A percentile compares a stretch with the other conserved stretches of the same genome.
These are phyloP conservation scores for Digitonthophagus gazella DNA, from an alignment of 2,888 invertebrate species.

Conservation along the genomic window DNA sequence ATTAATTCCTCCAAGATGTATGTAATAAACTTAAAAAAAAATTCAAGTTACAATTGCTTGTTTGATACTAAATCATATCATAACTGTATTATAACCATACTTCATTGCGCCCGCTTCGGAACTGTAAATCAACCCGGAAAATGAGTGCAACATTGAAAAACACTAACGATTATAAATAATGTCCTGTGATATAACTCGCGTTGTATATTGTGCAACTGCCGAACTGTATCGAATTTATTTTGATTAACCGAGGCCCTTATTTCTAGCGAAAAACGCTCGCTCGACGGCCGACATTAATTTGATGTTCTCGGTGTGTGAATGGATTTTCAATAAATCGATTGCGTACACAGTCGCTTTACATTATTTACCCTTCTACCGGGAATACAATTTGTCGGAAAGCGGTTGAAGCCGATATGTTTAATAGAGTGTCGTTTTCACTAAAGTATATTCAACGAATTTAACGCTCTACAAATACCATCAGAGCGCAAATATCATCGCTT, in stretches of 20 bases:
- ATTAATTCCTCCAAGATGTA: not conserved
- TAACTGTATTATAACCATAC: not conserved
- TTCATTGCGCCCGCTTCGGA: not conserved
- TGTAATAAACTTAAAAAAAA: no score
- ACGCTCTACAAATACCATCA: no score
- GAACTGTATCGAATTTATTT: conserved; percentile 23
- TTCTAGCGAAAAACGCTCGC: not conserved
- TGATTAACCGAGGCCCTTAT: conserved; percentile 1
- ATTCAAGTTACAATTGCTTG: no score
- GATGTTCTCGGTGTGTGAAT: not conserved
- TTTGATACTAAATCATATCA: not conserved
- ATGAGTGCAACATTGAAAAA: not conserved
- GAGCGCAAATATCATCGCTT: no score
- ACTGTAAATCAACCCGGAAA: not conserved
- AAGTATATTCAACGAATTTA: no score
- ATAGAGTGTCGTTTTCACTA: not conserved
- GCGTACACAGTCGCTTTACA: not conserved
- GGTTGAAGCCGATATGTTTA: not conserved
- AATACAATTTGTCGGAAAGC: not conserved
- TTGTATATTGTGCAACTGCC: conserved; percentile 25
- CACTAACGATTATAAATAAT: conserved; percentile 6
- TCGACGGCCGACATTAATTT: not conserved
- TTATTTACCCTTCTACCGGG: not conserved
- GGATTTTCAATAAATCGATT: not conserved
- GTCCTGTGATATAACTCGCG: conserved; percentile 26